These are phyloP conservation scores for Motacilla tschutschensis DNA, from an alignment of 2,113 vertebrate species.

Conservation along the genomic window DNA sequence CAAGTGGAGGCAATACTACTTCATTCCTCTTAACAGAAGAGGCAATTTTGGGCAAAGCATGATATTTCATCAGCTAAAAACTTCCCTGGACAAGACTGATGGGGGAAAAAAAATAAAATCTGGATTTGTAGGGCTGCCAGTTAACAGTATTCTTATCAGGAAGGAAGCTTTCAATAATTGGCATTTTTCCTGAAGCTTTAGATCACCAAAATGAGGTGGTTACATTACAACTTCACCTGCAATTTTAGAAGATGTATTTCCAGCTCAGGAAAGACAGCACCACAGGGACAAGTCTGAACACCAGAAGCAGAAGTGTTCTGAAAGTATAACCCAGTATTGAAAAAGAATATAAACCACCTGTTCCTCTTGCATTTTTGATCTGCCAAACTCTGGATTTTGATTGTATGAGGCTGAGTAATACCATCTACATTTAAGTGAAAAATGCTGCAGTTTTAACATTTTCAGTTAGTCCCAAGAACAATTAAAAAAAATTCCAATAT, in stretches of 20 bases:
- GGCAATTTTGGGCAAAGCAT: neutral
- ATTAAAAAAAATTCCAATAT: neutral
- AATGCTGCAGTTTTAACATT: neutral
- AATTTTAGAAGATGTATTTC: neutral
- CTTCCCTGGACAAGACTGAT: neutral
- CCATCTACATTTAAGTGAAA: neutral
- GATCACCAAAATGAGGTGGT: neutral
- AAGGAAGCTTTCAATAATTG: neutral
- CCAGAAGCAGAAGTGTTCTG: accelerated
- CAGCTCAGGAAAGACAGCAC: neutral
- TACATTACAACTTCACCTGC: neutral
- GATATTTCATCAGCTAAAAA: neutral
- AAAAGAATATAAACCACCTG: neutral
- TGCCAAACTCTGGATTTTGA: neutral
- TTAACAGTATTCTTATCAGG: neutral
- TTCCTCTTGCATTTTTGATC: neutral
- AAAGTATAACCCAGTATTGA: neutral
- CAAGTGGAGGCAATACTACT: accelerated
- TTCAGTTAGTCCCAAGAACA: neutral
- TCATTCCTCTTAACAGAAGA: neutral
- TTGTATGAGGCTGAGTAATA: neutral
- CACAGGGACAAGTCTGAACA: neutral
- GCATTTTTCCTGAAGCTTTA: neutral
- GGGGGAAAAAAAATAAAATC: neutral
- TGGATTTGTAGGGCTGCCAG: neutral